These are phyloP conservation scores for Anomalospiza imberbis DNA, from an alignment of 2,797 vertebrate species.

Conservation along the genomic window DNA sequence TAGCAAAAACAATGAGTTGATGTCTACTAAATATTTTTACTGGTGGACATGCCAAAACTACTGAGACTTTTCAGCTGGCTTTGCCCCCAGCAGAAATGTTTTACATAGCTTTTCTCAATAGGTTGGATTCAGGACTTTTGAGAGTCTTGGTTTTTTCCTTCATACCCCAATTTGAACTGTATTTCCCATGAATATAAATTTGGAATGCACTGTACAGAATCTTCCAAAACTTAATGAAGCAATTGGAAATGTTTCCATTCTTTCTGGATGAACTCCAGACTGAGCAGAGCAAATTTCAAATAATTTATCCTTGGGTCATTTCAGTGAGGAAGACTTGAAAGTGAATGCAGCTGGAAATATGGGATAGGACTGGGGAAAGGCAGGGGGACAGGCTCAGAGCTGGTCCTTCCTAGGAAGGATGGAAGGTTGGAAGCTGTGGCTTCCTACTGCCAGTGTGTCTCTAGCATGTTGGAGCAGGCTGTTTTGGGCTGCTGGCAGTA, in stretches of 20 bases:
- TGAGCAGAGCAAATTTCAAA: not conserved
- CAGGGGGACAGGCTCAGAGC: not conserved
- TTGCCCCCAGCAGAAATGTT: not conserved
- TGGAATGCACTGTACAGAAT: not conserved
- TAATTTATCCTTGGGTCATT: not conserved
- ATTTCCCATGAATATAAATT: not conserved
- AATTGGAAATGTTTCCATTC: not conserved
- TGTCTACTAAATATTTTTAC: not conserved
- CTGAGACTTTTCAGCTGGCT: not conserved
- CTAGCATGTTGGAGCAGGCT: not conserved
- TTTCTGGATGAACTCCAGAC: not conserved
- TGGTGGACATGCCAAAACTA: not conserved
- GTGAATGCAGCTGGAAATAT: not conserved
- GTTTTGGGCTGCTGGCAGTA: not conserved
- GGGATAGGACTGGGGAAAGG: not conserved
- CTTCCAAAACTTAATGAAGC: not conserved
- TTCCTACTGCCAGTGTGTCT: not conserved
- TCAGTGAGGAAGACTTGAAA: not conserved
- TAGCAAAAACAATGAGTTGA: not conserved
- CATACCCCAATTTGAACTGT: not conserved
- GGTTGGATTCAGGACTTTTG: not conserved
- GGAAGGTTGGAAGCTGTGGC: not conserved
- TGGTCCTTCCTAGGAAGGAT: not conserved
- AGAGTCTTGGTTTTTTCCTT: not conserved
- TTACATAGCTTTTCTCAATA: not conserved